Conservation (phyloP, 1,140 invertebrate genomes). For the Harpegnathos saltator region DNA sequence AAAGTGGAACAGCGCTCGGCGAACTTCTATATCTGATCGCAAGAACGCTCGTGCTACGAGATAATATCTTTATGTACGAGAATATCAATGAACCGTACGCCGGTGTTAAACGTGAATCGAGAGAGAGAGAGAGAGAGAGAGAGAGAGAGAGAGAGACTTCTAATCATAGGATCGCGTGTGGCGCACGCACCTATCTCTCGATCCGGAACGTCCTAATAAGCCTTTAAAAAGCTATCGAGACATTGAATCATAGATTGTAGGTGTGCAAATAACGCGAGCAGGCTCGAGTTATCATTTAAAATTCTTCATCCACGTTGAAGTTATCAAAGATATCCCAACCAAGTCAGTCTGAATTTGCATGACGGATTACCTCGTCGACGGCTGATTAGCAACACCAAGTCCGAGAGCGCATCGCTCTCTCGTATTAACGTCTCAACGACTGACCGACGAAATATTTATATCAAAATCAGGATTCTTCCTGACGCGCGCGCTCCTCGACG, state of each 20-base stretch:
- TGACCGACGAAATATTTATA: constrained; percentile 12
- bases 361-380: constrained; percentile 1
- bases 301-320: neutral
- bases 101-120: constrained; percentile 11
- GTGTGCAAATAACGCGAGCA: too few species aligned
- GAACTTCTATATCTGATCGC: constrained; percentile 63
- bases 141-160: too few species aligned
- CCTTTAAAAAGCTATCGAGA: neutral
- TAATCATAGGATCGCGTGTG: constrained; percentile 41
- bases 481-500: neutral
- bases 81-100: constrained; percentile 56
- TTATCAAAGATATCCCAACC: neutral
- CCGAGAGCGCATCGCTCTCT: neutral
- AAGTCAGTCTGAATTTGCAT: neutral
- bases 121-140: too few species aligned
- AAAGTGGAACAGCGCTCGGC: constrained; percentile 58
- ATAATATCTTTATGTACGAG: constrained; percentile 60
- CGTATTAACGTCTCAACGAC: neutral
- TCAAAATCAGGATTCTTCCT: neutral
- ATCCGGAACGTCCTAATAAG: neutral
- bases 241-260: neutral
- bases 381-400: neutral
- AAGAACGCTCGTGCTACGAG: constrained; percentile 55
- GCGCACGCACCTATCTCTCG: too few species aligned
- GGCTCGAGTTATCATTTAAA: constrained; percentile 8